phyloP scores from a whole-genome alignment of 2,113 vertebrate species.

The Calidris pugnax region DNA sequence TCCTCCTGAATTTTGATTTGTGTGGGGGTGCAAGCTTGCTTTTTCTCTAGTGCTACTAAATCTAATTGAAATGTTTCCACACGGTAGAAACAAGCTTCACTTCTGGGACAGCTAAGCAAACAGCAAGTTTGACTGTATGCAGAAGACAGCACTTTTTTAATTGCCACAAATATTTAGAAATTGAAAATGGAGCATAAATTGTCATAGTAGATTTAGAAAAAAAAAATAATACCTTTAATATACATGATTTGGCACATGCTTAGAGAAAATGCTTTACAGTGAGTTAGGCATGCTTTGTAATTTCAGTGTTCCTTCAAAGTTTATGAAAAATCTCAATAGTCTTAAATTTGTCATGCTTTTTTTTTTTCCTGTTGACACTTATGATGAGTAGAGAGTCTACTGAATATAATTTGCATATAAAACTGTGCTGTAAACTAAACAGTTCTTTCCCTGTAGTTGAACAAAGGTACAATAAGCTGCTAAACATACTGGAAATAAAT shows the following conservation, averaged over 20 bases:
- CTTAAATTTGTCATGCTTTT: constrained; percentile 33
- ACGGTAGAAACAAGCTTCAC: not conserved
- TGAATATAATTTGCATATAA: constrained; percentile 35
- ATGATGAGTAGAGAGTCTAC: constrained; percentile 8
- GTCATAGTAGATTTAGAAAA: not conserved
- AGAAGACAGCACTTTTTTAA: not conserved
- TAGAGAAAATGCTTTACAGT: constrained; percentile 22
- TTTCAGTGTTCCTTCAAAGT: constrained; percentile 33
- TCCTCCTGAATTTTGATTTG: constrained; percentile 17
- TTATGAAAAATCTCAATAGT: constrained; percentile 5
- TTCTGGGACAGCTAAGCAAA: not conserved
- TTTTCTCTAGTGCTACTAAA: not conserved
- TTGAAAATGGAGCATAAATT: not conserved
- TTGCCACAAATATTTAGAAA: not conserved
- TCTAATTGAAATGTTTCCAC: not conserved
- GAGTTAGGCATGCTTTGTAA: not conserved
- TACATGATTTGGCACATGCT: not conserved
- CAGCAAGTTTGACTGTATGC: not conserved
- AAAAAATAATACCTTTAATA: not conserved
- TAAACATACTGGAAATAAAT: not conserved
- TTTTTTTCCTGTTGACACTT: not conserved
- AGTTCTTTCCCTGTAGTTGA: not conserved
- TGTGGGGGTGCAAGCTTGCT: not conserved
- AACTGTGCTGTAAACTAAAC: constrained; percentile 15
- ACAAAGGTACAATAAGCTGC: not conserved